Percentiles rank a stretch among this genome's conserved stretches.
Conservation (phyloP, 2,797 vertebrate species). For the Spatula clypeata region DNA sequence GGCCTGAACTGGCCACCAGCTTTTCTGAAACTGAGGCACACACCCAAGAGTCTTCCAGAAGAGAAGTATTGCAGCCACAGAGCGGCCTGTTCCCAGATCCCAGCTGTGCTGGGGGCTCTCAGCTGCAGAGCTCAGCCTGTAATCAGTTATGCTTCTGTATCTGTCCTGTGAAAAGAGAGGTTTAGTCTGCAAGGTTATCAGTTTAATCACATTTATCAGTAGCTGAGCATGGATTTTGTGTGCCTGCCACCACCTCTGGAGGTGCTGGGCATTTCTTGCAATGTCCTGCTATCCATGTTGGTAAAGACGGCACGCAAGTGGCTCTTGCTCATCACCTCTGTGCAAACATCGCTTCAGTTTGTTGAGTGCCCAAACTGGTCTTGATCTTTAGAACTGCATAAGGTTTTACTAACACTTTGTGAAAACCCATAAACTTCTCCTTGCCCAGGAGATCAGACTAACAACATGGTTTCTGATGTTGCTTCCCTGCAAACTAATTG, state of each 20-base stretch:
- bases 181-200: not conserved
- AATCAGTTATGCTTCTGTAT: not conserved
- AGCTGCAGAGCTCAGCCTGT: too few relatives aligned
- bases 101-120: too few relatives aligned
- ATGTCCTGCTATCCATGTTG: accelerated
- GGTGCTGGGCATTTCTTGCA: not conserved
- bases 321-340: not conserved
- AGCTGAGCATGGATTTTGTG: not conserved
- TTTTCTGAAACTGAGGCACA: too few relatives aligned
- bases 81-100: too few relatives aligned
- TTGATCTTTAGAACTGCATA: not conserved
- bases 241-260: not conserved
- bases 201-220: not conserved
- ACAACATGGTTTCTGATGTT: not conserved
- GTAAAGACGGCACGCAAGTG: not conserved
- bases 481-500: not conserved
- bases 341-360: not conserved
- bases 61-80: too few relatives aligned
- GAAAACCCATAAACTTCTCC: not conserved
- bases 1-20: too few relatives aligned
- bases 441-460: not conserved
- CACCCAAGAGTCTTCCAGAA: too few relatives aligned
- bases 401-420: not conserved
- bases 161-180: not conserved
- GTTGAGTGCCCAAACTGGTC: not conserved